A percentile compares a stretch with the other conserved stretches of the same genome.
Evolutionary conservation across 2,797 vertebrate species (phyloP).

Genomic region (Tachyglossus aculeatus): DNA sequence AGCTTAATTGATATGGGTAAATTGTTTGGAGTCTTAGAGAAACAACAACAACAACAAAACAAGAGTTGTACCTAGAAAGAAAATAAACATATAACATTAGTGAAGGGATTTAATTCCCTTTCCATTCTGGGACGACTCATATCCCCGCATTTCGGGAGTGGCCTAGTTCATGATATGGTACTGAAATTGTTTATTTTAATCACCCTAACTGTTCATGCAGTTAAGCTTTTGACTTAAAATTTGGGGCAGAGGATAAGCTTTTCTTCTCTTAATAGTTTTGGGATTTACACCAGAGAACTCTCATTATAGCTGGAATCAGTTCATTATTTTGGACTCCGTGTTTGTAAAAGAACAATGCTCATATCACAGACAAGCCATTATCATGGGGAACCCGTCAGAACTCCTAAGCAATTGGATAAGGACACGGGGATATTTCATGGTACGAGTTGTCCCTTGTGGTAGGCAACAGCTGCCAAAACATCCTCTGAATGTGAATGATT

Average conservation of each 20-base stretch:
- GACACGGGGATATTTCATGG: no score
- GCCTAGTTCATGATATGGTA: constrained; percentile 1
- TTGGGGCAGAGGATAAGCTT: not conserved
- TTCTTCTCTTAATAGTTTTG: constrained; percentile 6
- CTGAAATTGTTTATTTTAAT: constrained; percentile 10
- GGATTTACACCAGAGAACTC: not conserved
- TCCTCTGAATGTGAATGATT: not conserved
- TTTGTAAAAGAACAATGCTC: not conserved
- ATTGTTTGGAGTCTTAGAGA: no score
- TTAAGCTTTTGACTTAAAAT: not conserved
- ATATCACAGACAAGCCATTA: constrained; percentile 11
- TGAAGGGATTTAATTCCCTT: not conserved
- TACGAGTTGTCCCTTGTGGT: not conserved
- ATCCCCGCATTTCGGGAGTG: not conserved
- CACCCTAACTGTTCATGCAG: not conserved
- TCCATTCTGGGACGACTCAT: not conserved
- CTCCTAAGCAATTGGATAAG: no score
- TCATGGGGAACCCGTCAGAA: no score
- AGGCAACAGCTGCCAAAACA: constrained; percentile 12
- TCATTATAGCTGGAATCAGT: not conserved
- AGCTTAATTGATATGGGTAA: no score
- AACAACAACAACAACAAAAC: no score
- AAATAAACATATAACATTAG: not conserved
- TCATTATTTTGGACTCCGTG: constrained; percentile 3
- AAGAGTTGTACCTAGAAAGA: not conserved